Evolutionary conservation across 1,140 invertebrate species (phyloP).

Genomic region (Thrips palmi): DNA sequence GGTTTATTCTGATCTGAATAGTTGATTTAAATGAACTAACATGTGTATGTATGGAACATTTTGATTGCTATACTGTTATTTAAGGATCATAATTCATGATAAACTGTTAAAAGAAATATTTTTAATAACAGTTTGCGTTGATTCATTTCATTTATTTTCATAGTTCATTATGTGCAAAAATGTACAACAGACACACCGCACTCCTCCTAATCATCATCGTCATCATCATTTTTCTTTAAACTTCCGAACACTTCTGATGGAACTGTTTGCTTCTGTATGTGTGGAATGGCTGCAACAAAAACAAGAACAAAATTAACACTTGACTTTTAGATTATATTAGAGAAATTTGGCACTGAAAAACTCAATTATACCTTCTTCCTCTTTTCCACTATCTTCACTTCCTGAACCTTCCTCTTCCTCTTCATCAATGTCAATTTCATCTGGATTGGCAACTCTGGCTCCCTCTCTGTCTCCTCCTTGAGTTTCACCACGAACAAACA

Average conservation of each 20-base stretch:
- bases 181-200: too few species aligned
- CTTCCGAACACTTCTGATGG: conserved; percentile 76
- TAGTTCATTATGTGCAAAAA: too few species aligned
- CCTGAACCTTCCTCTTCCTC: conserved; percentile 40
- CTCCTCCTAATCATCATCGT: conserved; percentile 18
- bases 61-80: too few species aligned
- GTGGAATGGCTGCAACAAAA: conserved; percentile 35
- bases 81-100: too few species aligned
- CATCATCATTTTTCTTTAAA: conserved; percentile 28
- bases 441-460: conserved; percentile 63
- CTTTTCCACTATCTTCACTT: conserved; percentile 27
- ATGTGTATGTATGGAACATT: too few species aligned
- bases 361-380: conserved; percentile 14
- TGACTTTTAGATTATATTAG: neutral
- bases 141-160: neutral
- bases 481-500: conserved; percentile 74
- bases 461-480: conserved; percentile 51
- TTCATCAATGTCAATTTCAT: conserved; percentile 77
- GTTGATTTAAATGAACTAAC: too few species aligned
- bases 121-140: neutral
- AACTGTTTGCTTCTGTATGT: conserved; percentile 62
- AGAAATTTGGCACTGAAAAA: neutral
- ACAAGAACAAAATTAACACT: conserved; percentile 10
- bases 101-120: neutral
- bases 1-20: too few species aligned